phyloP scores from a whole-genome alignment of 2,113 vertebrate species.

The Protobothrops mucrosquamatus region DNA sequence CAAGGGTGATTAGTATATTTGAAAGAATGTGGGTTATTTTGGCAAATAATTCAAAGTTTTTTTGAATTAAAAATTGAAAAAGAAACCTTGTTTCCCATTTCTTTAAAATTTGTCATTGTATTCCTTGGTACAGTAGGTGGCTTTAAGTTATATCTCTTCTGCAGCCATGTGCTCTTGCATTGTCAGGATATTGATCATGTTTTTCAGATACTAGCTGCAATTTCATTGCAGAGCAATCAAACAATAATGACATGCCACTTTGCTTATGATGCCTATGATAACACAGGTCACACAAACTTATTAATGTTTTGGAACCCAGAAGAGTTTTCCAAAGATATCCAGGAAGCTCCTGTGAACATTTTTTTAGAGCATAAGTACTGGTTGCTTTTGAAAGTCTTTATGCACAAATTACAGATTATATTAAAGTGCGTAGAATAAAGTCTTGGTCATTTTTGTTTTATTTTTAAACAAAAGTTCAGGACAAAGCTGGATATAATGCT shows the following conservation, averaged over 20 bases:
- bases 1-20: neutral
- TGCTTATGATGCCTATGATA: neutral
- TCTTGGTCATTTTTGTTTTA: neutral
- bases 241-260: constrained; percentile 49
- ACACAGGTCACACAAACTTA: neutral
- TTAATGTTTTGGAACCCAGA: neutral
- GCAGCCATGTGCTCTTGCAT: constrained; percentile 52
- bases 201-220: constrained; percentile 51
- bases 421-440: neutral
- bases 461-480: neutral
- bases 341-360: neutral
- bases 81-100: constrained; percentile 18
- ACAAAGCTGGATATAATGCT: neutral
- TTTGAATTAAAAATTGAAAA: constrained; percentile 28
- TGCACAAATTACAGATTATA: no score
- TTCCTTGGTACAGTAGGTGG: constrained; percentile 28
- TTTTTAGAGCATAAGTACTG: neutral
- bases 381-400: neutral
- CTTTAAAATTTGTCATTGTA: constrained; percentile 54
- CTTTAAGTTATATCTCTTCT: neutral
- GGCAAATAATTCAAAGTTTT: constrained; percentile 21
- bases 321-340: neutral
- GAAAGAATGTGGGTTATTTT: constrained; percentile 6
- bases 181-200: constrained; percentile 49
- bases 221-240: constrained; percentile 57